Evolutionary conservation across 2,113 vertebrate genomes (phyloP), one percentile per base, ranked within the genome.

Genomic region (Seriola dumerili): DNA sequence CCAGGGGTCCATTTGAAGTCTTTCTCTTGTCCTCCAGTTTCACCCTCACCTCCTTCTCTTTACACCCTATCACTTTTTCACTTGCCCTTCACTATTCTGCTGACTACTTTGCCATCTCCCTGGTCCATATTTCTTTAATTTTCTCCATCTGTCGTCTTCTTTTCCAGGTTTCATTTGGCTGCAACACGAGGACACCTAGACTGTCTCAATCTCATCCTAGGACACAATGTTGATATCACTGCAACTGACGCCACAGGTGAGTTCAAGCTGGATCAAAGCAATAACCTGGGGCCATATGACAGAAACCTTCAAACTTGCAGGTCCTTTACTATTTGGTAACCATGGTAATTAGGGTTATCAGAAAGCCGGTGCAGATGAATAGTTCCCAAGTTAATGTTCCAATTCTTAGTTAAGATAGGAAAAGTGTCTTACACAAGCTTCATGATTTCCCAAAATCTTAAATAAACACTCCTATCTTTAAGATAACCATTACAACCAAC

Each of bases 131-230:
- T 10, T 16, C 38, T 48, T 48, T 3, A 14, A 48, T 40, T 38
- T 57, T 68, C 9, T 70, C 55, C 8, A 4, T 72, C 13, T 78
- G 12, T 62, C 17, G 50, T 63, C 11, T 61, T 55, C 23, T 72
- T 75, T 16, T 73, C 44, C 36, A 99, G 98, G 52, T 99, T 99
- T 94, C 98, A 99, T 67, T 94, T 99, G 46, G 96, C 98, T 38
- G 97, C 97, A 0, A 96, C 97, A 0, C 97, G 98, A 88, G 98
- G 98, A 81, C 96, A 97, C 85, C 92, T 99, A 10, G 98, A 99
- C 1, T 99, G 98, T 92, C 86, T 99, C 89, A 99, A 96, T 83
- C 95, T 96, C 86, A 95, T 99, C 84, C 96, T 99, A 6, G 44
- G 94, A 55, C 97, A 99, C 2, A 96, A 94, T n/a, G 96, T 95